A percentile compares a stretch with the other conserved stretches of the same genome.
These are phyloP conservation scores for Phrixothrix hirtus DNA, from an alignment of 2,888 invertebrate species.

Conservation along the genomic window DNA sequence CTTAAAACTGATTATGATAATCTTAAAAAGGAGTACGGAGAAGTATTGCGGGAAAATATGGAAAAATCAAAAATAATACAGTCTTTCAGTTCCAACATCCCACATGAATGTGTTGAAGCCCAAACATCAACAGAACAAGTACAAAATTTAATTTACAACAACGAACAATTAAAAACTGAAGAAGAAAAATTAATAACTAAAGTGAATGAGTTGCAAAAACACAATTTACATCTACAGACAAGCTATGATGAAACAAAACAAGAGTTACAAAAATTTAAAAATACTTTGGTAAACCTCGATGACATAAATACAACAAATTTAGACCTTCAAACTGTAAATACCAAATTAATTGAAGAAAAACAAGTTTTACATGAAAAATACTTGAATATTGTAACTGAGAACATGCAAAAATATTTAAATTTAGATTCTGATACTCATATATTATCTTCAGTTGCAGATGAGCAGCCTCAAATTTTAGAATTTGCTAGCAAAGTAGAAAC, in stretches of 20 bases:
- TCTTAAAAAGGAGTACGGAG: conserved; percentile 44
- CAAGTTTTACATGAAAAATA: conserved; percentile 60
- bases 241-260: conserved; percentile 46
- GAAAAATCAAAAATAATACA: conserved; percentile 42
- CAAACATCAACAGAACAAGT: neutral
- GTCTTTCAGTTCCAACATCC: conserved; percentile 17
- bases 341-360: conserved; percentile 48
- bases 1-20: conserved; percentile 58
- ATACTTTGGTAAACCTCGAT: neutral
- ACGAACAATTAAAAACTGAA: neutral
- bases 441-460: conserved; percentile 38
- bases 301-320: conserved; percentile 36
- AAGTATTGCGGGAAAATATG: conserved; percentile 24
- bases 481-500: conserved; percentile 58
- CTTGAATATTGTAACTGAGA: conserved; percentile 27
- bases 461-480: conserved; percentile 42
- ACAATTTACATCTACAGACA: conserved; percentile 33
- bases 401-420: conserved; percentile 30
- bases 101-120: neutral
- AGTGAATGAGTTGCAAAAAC: conserved; percentile 20
- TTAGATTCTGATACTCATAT: conserved; percentile 10
- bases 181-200: neutral
- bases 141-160: neutral
- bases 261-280: conserved; percentile 14
- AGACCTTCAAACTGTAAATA: conserved; percentile 13